Conservation (phyloP, 1,140 invertebrate genomes). For the Atta cephalotes region DNA sequence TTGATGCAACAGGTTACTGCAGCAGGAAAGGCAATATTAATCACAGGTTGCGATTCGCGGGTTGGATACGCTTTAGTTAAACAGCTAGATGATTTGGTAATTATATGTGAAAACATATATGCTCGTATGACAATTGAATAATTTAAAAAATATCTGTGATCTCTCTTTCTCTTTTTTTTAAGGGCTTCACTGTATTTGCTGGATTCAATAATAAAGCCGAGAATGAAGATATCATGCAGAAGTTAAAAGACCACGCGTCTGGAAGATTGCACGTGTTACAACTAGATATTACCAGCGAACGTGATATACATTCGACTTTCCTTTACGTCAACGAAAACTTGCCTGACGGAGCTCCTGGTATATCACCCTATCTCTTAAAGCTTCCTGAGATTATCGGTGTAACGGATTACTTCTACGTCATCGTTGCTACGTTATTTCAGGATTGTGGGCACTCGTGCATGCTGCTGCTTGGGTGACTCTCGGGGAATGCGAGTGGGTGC, state of each 20-base stretch:
- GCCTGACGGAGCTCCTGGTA: conserved; percentile 91
- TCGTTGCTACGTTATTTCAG: conserved; percentile 78
- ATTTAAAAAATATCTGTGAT: conserved; percentile 8
- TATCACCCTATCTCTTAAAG: conserved; percentile 18
- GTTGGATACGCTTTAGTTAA: conserved; percentile 92
- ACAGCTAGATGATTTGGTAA: conserved; percentile 91
- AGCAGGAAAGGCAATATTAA: conserved; percentile 92
- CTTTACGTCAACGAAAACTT: conserved; percentile 92
- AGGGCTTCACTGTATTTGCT: conserved; percentile 93
- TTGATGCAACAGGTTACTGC: conserved; percentile 89
- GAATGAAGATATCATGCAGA: conserved; percentile 89
- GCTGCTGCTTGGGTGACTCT: conserved; percentile 95
- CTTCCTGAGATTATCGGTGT: conserved; percentile 19
- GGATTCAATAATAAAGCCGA: conserved; percentile 90
- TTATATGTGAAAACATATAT: background rate
- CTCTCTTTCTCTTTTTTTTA: conserved; percentile 66
- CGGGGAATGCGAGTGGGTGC: conserved; percentile 96
- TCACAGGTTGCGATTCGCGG: conserved; percentile 94
- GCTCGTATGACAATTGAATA: background rate
- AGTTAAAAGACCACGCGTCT: conserved; percentile 91
- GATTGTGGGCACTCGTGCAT: conserved; percentile 95
- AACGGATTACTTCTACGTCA: conserved; percentile 35
- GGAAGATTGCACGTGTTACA: conserved; percentile 91
- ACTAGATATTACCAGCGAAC: conserved; percentile 91
- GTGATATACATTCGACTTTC: conserved; percentile 90